phyloP scores from a whole-genome alignment of 2,797 vertebrate species.

The Premnoplex brunnescens region DNA sequence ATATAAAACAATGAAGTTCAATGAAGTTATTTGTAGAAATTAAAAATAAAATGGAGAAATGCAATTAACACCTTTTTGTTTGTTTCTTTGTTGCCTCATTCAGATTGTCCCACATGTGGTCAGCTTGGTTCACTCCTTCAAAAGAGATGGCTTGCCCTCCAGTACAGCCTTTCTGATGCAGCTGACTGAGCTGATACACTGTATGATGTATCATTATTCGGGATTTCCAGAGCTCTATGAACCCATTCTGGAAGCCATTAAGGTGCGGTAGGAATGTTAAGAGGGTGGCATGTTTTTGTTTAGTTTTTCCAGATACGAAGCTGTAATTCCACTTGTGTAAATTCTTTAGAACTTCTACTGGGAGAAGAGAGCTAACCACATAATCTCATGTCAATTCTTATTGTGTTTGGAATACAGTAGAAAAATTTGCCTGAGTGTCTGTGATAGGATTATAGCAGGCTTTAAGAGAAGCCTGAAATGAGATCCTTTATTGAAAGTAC shows the following conservation, averaged over 20 bases:
- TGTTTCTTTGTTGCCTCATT: background rate
- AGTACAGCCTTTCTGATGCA: constrained; percentile 91
- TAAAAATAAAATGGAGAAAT: background rate
- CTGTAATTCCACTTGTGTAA: background rate
- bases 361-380: background rate
- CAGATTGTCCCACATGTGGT: constrained; percentile 93
- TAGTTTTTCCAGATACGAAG: background rate
- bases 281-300: background rate
- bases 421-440: background rate
- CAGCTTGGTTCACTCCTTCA: constrained; percentile 86
- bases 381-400: background rate
- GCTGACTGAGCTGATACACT: constrained; percentile 91
- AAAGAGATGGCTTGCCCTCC: constrained; percentile 86
- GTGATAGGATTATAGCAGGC: background rate
- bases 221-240: constrained; percentile 99
- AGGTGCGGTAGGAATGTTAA: constrained; percentile 78
- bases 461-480: background rate
- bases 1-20: background rate
- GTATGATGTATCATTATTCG: constrained; percentile 99
- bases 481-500: background rate
- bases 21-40: background rate
- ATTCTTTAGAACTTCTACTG: background rate
- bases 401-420: background rate
- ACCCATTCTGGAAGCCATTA: constrained; percentile 91
- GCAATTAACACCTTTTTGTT: background rate